Conservation (phyloP, 2,113 vertebrate species). For the Aplodontia rufa region DNA sequence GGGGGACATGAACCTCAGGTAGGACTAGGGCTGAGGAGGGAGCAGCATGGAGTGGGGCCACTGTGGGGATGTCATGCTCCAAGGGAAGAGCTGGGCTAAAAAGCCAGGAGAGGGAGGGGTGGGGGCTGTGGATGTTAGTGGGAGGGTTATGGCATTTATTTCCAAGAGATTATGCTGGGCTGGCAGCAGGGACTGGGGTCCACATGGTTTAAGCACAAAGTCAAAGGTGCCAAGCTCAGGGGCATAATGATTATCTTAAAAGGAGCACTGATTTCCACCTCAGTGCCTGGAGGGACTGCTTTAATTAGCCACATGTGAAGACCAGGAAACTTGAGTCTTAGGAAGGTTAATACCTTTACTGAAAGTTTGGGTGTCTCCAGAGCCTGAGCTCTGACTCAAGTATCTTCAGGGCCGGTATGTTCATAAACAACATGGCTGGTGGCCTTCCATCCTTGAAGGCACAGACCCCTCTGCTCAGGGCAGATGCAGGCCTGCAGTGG, state of each 20-base stretch:
- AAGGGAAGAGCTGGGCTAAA: neutral
- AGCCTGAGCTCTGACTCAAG: neutral
- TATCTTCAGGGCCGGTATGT: neutral
- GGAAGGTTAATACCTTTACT: neutral
- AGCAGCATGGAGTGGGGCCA: neutral
- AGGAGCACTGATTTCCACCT: neutral
- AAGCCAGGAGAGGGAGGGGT: neutral
- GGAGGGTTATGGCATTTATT: neutral
- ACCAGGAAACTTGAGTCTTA: neutral
- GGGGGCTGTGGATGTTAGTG: neutral
- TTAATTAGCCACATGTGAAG: neutral
- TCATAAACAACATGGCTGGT: neutral
- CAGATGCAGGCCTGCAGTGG: rapidly evolving
- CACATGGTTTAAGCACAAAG: neutral
- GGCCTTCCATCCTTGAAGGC: neutral
- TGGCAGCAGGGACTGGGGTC: neutral
- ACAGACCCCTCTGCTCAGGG: rapidly evolving
- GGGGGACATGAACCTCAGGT: conserved; percentile 94
- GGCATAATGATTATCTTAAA: neutral
- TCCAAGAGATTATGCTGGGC: neutral
- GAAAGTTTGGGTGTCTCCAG: neutral
- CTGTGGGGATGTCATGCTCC: neutral
- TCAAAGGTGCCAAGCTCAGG: neutral
- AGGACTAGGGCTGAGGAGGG: conserved; percentile 6
- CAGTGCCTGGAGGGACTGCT: neutral